phyloP scores from a whole-genome alignment of 2,888 invertebrate species.

The Athrips mouffetella region DNA sequence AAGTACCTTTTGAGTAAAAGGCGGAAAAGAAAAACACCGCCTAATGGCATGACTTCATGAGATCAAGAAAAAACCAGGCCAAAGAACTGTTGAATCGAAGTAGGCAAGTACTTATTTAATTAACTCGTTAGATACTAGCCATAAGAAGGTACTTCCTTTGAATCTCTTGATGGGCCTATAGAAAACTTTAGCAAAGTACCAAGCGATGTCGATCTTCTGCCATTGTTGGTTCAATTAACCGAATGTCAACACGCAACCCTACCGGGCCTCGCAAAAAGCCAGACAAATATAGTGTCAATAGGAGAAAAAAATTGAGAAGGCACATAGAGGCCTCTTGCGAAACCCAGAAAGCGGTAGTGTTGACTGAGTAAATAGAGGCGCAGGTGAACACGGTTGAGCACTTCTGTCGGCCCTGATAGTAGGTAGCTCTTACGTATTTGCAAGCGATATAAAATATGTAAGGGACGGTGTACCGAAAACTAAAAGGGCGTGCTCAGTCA shows the following conservation, averaged over 20 bases:
- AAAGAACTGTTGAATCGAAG: constrained; percentile 1
- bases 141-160: constrained; percentile 4
- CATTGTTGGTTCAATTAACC: constrained; percentile 48
- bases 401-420: constrained; percentile 60
- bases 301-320: constrained; percentile 54
- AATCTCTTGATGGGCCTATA: constrained; percentile 1
- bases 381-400: constrained; percentile 59
- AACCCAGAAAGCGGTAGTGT: constrained; percentile 64
- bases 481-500: no score
- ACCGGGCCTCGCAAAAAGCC: constrained; percentile 68
- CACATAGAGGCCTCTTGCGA: constrained; percentile 57
- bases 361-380: constrained; percentile 61
- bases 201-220: constrained; percentile 17
- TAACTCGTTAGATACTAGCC: constrained; percentile 1
- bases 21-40: neutral
- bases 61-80: constrained; percentile 1
- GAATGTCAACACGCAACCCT: constrained; percentile 57
- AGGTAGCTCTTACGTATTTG: constrained; percentile 40
- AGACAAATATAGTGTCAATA: constrained; percentile 49
- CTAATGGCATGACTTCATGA: neutral
- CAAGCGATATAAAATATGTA: neutral
- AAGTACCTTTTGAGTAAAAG: neutral
- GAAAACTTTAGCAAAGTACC: constrained; percentile 9
- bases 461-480: no score
- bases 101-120: constrained; percentile 1